Evolutionary conservation across 1,140 invertebrate species (phyloP).

Genomic region (Colletes gigas): DNA sequence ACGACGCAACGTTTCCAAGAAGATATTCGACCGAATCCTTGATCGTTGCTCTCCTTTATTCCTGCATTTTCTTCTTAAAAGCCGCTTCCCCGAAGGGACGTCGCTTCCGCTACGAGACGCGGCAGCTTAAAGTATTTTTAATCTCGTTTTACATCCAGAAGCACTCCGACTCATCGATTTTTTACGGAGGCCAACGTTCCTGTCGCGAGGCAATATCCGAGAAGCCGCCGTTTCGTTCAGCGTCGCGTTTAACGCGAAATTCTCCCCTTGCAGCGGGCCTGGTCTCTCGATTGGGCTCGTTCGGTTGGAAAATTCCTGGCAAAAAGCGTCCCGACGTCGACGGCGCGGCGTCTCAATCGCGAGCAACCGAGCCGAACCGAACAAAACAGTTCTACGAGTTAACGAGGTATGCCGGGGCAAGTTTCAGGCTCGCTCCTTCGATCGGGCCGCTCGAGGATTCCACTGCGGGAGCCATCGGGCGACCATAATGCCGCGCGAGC

Average conservation of each 20-base stretch:
- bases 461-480: neutral
- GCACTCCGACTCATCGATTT: conserved; percentile 29
- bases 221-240: conserved; percentile 5
- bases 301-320: conserved; percentile 24
- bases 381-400: conserved; percentile 33
- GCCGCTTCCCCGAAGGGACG: neutral
- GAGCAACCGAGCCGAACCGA: neutral
- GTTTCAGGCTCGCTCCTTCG: conserved; percentile 26
- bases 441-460: conserved; percentile 16
- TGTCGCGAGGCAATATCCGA: conserved; percentile 29
- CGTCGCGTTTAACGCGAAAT: conserved; percentile 16
- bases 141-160: conserved; percentile 28
- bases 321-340: conserved; percentile 11
- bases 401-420: conserved; percentile 28
- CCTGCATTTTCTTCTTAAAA: neutral
- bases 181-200: neutral
- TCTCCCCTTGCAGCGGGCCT: neutral
- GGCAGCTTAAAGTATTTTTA: conserved; percentile 37
- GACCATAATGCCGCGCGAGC: neutral
- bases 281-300: conserved; percentile 12
- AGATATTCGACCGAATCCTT: conserved; percentile 4
- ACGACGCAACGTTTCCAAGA: conserved; percentile 8
- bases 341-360: conserved; percentile 33
- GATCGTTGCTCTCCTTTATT: neutral
- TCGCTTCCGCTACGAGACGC: neutral